A percentile compares a stretch with the other conserved stretches of the same genome.
Conservation (phyloP, 2,888 invertebrate species). For the Sturmia bella region DNA sequence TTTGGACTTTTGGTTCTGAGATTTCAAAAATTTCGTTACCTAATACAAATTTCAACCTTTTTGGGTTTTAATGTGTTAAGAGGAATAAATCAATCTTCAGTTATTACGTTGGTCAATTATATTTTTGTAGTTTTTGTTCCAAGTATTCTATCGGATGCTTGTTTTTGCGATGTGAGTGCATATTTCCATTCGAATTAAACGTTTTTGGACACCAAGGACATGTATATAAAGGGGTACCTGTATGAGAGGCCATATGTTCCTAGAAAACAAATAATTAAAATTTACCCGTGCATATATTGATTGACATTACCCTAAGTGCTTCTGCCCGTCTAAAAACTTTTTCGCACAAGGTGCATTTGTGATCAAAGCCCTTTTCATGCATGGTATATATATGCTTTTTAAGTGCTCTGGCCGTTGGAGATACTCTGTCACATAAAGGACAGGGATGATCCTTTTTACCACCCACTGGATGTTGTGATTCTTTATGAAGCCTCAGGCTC, state of each 20-base stretch:
- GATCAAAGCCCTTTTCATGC: conserved; percentile 77
- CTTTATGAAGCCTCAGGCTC: conserved; percentile 76
- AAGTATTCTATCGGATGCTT: conserved; percentile 79
- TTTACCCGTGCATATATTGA: too few relatives aligned
- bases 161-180: conserved; percentile 80
- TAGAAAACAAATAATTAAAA: conserved; percentile 53
- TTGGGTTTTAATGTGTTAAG: too few relatives aligned
- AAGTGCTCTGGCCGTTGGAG: conserved; percentile 79
- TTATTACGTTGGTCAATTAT: background rate
- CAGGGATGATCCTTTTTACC: conserved; percentile 76
- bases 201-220: conserved; percentile 80
- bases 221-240: conserved; percentile 78
- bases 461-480: conserved; percentile 78
- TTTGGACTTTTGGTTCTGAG: too few relatives aligned
- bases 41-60: too few relatives aligned
- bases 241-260: conserved; percentile 81
- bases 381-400: conserved; percentile 79
- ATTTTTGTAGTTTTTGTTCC: conserved; percentile 27
- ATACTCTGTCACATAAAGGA: conserved; percentile 78
- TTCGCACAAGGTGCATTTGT: conserved; percentile 78
- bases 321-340: conserved; percentile 75
- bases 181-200: conserved; percentile 80
- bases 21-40: too few relatives aligned
- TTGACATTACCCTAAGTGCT: conserved; percentile 6
- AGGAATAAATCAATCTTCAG: too few relatives aligned